Conservation (phyloP, 2,113 vertebrate species). For the Neogale vison region DNA sequence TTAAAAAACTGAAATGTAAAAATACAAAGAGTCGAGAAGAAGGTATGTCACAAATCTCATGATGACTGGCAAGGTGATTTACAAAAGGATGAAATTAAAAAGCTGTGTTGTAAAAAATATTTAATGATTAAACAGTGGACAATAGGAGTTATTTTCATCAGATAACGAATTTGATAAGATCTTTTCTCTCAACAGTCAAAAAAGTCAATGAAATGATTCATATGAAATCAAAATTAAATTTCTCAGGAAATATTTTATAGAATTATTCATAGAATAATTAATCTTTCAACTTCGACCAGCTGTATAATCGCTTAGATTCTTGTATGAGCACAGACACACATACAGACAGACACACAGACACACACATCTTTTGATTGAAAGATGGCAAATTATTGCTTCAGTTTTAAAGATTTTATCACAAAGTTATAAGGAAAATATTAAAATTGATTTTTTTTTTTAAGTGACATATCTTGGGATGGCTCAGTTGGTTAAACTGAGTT, state of each 20-base stretch:
- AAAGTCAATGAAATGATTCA: neutral
- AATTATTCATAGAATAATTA: neutral
- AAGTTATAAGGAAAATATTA: neutral
- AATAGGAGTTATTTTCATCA: neutral
- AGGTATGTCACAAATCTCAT: neutral
- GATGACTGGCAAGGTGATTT: neutral
- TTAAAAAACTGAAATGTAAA: neutral
- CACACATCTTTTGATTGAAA: neutral
- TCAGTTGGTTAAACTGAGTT: neutral
- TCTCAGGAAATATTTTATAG: neutral
- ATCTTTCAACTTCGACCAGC: neutral
- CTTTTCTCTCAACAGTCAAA: neutral
- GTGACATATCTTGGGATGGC: neutral
- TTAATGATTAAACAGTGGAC: neutral
- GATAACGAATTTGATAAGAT: neutral
- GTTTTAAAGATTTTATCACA: neutral
- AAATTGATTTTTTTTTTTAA: neutral
- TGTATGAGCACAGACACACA: neutral
- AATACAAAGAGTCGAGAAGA: neutral
- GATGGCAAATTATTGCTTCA: neutral
- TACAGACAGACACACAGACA: neutral
- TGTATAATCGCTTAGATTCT: neutral
- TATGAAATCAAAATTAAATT: neutral
- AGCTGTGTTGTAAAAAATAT: neutral
- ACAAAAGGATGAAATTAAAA: neutral